Evolutionary conservation across 1,140 invertebrate genomes (phyloP), one percentile per base, ranked within the genome.

Genomic region (Pseudoatta argentina): DNA sequence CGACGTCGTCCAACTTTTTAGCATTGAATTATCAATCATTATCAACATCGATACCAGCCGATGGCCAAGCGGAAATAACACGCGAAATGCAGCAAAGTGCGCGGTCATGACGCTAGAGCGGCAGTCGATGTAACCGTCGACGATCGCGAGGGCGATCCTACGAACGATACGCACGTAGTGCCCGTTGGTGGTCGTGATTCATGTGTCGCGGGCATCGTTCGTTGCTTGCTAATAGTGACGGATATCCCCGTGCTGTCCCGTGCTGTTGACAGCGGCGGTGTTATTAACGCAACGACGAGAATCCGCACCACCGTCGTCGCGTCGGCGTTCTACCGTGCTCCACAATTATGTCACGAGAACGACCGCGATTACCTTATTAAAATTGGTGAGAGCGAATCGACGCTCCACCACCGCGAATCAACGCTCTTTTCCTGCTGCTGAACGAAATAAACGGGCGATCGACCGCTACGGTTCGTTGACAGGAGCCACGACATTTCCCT

Each of bases 261-360:
- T 71, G 78, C 24, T 63, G 55, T 18, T 16, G 30, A 14, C 7
- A 16, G 18, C 69, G 24, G 39, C 24, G 55, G 39, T 51, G 55
- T 24, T 59, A 24, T 30, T 48, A 12, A 6, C 78, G 51, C 64
- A 81, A 67, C 64, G 21, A 59, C 48, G 34, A 82, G 6, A 44
- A 57, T 12, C 7, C 44, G 34, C 59, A 3, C 39, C 39, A 10
- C 10, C 39, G 39, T 44, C 39, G 16, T 5, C 39, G 61, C 14
- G 39, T 5, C 24, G 39, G 39, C 14, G 69, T 59, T 8, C 16
- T 6, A 39, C 7, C 53, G 39, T 5, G 48, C n/a, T 34, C 18
- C 34, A 30, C 55, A 83, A 83, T 83, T 83, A 83, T 83, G 79
- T 83, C 69, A 83, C 78, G 78, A 39, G 66, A 51, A 67, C 64